Evolutionary conservation across 37 sponge, comb jelly and placozoan genomes (phyloP).

Genomic region (Aplysina aerophoba): DNA sequence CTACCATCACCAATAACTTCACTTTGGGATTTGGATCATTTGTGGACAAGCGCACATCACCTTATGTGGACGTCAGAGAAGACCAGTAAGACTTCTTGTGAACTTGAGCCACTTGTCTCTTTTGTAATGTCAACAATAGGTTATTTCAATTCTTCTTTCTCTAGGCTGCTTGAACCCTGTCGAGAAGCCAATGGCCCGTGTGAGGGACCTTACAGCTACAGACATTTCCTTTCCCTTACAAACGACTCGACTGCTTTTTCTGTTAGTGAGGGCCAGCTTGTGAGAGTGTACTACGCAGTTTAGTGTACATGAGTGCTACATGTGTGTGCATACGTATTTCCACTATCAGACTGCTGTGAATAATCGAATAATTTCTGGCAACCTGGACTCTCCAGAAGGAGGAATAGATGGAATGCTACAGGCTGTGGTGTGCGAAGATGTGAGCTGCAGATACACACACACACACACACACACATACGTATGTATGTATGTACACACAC

Average conservation of each 20-base stretch:
- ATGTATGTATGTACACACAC: too few species aligned
- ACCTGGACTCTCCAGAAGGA: constrained; percentile 90
- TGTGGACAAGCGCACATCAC: constrained; percentile 46
- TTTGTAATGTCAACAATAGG: not conserved
- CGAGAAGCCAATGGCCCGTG: not conserved
- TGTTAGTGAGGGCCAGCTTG: constrained; percentile 34
- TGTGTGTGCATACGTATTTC: not conserved
- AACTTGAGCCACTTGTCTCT: not conserved
- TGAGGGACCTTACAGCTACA: constrained; percentile 52
- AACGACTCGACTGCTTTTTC: constrained; percentile 7
- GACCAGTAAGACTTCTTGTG: not conserved
- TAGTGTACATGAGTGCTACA: too few species aligned
- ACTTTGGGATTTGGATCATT: constrained; percentile 65
- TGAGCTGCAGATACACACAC: constrained; percentile 30
- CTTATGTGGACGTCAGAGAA: constrained; percentile 35
- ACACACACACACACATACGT: too few species aligned
- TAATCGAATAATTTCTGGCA: constrained; percentile 68
- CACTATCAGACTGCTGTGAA: constrained; percentile 51
- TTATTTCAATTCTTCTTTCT: too few species aligned
- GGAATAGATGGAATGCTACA: constrained; percentile 95
- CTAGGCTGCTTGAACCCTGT: not conserved
- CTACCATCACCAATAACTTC: constrained; percentile 37
- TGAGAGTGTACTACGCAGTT: not conserved
- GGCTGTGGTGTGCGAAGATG: constrained; percentile 78
- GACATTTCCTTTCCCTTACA: constrained; percentile 52